phyloP scores from a whole-genome alignment of 2,113 vertebrate genomes.

The Falco punctatus region DNA sequence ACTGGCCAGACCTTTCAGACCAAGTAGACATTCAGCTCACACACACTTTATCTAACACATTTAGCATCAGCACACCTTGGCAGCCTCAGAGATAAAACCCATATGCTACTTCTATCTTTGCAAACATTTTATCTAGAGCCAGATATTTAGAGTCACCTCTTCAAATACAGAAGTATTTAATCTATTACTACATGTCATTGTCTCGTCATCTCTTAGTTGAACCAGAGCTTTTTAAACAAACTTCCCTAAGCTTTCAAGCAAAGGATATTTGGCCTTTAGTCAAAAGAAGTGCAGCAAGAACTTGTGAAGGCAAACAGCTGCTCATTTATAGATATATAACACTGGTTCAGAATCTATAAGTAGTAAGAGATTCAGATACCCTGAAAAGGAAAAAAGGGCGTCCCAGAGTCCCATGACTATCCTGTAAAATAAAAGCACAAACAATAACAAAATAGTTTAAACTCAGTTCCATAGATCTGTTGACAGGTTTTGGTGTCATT shows the following conservation, averaged over 20 bases:
- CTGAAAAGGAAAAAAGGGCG: conserved; percentile 79
- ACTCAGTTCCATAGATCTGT: not conserved
- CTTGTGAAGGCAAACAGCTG: not conserved
- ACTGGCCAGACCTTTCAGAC: not conserved
- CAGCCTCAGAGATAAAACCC: not conserved
- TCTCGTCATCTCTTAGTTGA: not conserved
- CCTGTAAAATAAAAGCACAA: conserved; percentile 73
- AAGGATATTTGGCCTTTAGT: not conserved
- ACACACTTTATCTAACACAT: not conserved
- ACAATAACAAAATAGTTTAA: conserved; percentile 1
- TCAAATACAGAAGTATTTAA: not conserved
- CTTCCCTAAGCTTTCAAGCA: not conserved
- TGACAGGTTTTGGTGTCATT: not conserved
- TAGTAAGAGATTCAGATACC: conserved; percentile 58
- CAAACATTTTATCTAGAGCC: too few species aligned
- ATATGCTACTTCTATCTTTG: not conserved
- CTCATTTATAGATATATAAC: not conserved
- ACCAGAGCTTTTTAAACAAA: not conserved
- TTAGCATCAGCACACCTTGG: not conserved
- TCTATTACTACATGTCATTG: not conserved
- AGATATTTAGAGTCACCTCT: not conserved
- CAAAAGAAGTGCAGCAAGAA: not conserved
- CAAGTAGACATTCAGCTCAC: not conserved
- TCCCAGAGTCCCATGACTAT: conserved; percentile 52
- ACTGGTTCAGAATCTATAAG: not conserved